These are phyloP conservation scores for Pogonomyrmex barbatus DNA, from an alignment of 1,140 invertebrate genomes.

Conservation along the genomic window DNA sequence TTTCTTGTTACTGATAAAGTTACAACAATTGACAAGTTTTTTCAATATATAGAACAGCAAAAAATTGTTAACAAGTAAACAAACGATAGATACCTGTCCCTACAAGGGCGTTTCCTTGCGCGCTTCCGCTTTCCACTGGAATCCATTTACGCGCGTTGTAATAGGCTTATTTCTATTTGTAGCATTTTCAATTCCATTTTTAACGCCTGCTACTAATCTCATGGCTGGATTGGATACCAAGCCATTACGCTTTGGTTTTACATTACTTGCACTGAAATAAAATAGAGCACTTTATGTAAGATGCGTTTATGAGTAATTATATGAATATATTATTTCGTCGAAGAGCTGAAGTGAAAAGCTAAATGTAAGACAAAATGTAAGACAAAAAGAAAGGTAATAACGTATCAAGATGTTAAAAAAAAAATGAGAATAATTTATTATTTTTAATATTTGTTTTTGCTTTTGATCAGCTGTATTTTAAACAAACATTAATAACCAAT, in stretches of 20 bases:
- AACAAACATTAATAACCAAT: slow-evolving; percentile 42
- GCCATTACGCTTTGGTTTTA: slow-evolving; percentile 93
- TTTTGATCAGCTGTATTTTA: slow-evolving; percentile 33
- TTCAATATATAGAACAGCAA: not conserved
- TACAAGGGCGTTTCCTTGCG: slow-evolving; percentile 86
- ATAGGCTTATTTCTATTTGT: slow-evolving; percentile 85
- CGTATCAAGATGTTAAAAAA: slow-evolving; percentile 20
- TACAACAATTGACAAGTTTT: not conserved
- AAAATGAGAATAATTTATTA: slow-evolving; percentile 12
- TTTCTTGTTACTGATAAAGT: not conserved
- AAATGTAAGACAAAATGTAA: slow-evolving; percentile 32
- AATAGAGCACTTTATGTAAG: slow-evolving; percentile 15
- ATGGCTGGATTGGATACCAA: slow-evolving; percentile 97
- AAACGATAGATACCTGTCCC: slow-evolving; percentile 78
- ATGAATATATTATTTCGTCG: slow-evolving; percentile 3
- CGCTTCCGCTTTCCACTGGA: slow-evolving; percentile 85
- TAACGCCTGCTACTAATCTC: slow-evolving; percentile 90
- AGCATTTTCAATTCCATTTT: slow-evolving; percentile 89
- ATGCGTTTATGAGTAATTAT: not conserved
- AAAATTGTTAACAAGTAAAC: slow-evolving; percentile 10
- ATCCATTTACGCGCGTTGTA: slow-evolving; percentile 85
- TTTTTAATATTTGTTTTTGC: slow-evolving; percentile 22
- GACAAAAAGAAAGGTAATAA: slow-evolving; percentile 9
- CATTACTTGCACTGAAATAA: slow-evolving; percentile 83
- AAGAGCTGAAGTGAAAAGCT: slow-evolving; percentile 43